Evolutionary conservation across 2,797 vertebrate genomes (phyloP).

Genomic region (Miichthys miiuy): DNA sequence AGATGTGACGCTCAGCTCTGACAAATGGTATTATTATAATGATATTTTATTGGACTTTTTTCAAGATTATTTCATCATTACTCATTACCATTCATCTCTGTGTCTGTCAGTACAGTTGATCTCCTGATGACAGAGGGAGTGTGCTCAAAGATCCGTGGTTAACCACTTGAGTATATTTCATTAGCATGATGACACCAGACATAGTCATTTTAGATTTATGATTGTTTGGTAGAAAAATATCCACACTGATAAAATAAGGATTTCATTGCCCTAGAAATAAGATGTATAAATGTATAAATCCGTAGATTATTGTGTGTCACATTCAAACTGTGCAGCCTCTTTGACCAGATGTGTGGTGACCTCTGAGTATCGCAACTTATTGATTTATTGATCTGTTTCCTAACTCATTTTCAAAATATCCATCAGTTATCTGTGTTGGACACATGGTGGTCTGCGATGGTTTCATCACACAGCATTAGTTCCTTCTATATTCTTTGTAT

Average conservation of each 20-base stretch:
- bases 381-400: conserved; percentile 58
- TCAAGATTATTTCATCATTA: not conserved
- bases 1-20: not conserved
- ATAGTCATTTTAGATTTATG: not conserved
- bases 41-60: too few relatives aligned
- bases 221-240: not conserved
- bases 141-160: not conserved
- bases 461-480: not conserved
- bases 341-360: conserved; percentile 14
- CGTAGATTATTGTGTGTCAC: not conserved
- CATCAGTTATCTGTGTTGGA: not conserved
- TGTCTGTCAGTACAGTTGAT: conserved; percentile 13
- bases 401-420: conserved; percentile 1
- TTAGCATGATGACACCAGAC: not conserved
- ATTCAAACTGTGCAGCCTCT: not conserved
- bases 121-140: not conserved
- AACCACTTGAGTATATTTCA: conserved; percentile 4
- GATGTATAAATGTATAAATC: not conserved
- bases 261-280: not conserved
- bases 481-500: not conserved
- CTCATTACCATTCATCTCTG: not conserved
- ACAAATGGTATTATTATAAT: not conserved
- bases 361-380: conserved; percentile 18
- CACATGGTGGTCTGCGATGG: not conserved
- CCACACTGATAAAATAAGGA: not conserved